Conservation (phyloP, 2,797 vertebrate genomes). For the Yasuhikotakia modesta region DNA sequence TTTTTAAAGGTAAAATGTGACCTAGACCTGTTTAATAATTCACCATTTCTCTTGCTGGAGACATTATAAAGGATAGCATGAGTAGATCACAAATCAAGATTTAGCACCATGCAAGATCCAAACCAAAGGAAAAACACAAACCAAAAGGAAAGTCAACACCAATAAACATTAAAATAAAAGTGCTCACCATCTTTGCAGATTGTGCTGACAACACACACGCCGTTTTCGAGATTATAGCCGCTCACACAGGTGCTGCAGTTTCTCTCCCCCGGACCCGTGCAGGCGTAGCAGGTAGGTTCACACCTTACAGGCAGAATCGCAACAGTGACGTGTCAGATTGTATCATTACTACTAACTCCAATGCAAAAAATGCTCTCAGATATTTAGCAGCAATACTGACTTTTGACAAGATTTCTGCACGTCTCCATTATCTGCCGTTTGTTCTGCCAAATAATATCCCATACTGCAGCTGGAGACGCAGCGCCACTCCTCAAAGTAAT, state of each 20-base stretch:
- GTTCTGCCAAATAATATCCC: slow-evolving; percentile 86
- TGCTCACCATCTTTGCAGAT: slow-evolving; percentile 99
- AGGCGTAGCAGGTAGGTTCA: slow-evolving; percentile 90
- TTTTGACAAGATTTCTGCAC: slow-evolving; percentile 87
- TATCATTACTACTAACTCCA: slow-evolving; percentile 2
- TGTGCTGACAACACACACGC: slow-evolving; percentile 89
- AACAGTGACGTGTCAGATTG: slow-evolving; percentile 14
- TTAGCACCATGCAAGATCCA: not conserved
- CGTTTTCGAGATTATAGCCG: slow-evolving; percentile 91
- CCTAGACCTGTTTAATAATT: not conserved
- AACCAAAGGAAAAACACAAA: not conserved
- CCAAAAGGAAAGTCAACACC: not conserved
- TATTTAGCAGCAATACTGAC: slow-evolving; percentile 72
- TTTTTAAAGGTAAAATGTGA: not conserved
- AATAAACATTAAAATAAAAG: not conserved
- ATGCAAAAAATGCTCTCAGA: not conserved
- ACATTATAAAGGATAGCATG: too few relatives aligned
- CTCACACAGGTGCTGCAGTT: slow-evolving; percentile 93
- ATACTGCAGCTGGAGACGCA: slow-evolving; percentile 86
- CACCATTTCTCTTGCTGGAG: not conserved
- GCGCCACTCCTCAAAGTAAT: slow-evolving; percentile 90
- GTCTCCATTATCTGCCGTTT: slow-evolving; percentile 79
- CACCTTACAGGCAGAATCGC: slow-evolving; percentile 77
- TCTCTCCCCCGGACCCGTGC: slow-evolving; percentile 88
- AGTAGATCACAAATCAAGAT: not conserved